Base-by-base conservation (phyloP, 2,888 invertebrate species). In the Hirtodrosophila duncani region DNA sequence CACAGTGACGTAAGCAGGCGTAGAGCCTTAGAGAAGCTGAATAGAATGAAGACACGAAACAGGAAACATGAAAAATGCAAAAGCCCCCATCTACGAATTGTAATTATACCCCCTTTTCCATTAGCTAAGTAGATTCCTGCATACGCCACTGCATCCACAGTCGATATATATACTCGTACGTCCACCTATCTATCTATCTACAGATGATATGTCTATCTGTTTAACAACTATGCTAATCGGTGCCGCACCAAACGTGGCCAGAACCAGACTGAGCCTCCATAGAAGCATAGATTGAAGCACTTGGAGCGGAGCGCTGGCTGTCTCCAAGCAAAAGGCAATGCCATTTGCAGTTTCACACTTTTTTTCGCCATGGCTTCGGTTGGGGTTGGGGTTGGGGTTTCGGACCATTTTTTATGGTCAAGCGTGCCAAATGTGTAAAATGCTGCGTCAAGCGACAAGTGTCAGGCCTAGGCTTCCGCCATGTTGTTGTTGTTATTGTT, bases 341-440 rank as follows among this genome's bases (percentile, higher is more conserved):
- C 74, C 74, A 74, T 74, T 74, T 80, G 71, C 78, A 80, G 78
- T 66, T 80, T 74, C 74, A 74, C 74, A 74, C 74, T 74, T 74
- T 80, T 79, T 80, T 67, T n/a, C n/a, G n/a, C n/a, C n/a, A 44
- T 55, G 24, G 31, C 10, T 13, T 24, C 11, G 61, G 60, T 43
- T 52, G 23, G 41, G 37, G 59, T n/a, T n/a, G n/a, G n/a, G n/a
- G n/a, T n/a, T n/a, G n/a, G n/a, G n/a, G n/a, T 9, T 44, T 55
- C 59, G 71, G 37, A 60, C 74, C 81, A 80, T 72, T 74, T 74
- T 74, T 80, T 74, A 74, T 74, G 81, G 74, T 43, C 74, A 80
- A 78, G 66, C 74, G 78, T 77, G 81, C 74, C 74, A 74, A 74
- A 80, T 74, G 80, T 63, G 74, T 74, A 77, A 68, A 77, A 80